Evolutionary conservation across 2,888 invertebrate genomes (phyloP), one percentile per base, ranked within the genome.

Genomic region (Portevinia maculata): DNA sequence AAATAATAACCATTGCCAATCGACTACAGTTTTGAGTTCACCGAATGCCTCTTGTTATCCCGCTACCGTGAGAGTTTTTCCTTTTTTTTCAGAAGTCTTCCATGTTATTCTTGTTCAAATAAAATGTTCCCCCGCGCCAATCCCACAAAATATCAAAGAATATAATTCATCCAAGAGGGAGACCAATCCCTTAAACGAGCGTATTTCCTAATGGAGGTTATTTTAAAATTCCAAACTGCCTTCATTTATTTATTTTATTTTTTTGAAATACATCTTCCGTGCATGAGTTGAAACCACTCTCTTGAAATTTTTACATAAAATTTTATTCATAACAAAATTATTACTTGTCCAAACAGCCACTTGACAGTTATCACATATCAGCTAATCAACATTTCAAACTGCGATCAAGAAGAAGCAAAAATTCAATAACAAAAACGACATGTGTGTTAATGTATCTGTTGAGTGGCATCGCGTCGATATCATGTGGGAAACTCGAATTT

Each of bases 301-400:
- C 17, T 24, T 37, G 24, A 59, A 30, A 41, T 28, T 69, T 34
- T 48, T 46, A 50, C 64, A 74, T 65, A 48, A 24, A 74, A 59
- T 24, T 39, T n/a, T 1, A 44, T n/a, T 17, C 19, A 41, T 15
- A 30, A 50, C 34, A 71, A 44, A 3, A 37, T 37, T 11, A 70
- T 62, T 75, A 30, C 55, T 62, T 41, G 28, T 70, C 55, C 37
- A 76, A 76, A 64, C 28, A 64, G 24, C 32, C 41, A 69, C 53
- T 64, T 41, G 17, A 52, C 21, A 70, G 39, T 78, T 78, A 78
- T 69, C 71, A 44, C 59, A 59, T 64, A 57, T 64, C 71, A 71
- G 71, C 78, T 78, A 78, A 78, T 71, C 55, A 52, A 41, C 50
- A 59, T 44, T 32, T 37, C 78, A 70, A 50, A 39, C 57, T 57